Conservation (phyloP, 2,113 vertebrate species). For the Ibidorhyncha struthersii region DNA sequence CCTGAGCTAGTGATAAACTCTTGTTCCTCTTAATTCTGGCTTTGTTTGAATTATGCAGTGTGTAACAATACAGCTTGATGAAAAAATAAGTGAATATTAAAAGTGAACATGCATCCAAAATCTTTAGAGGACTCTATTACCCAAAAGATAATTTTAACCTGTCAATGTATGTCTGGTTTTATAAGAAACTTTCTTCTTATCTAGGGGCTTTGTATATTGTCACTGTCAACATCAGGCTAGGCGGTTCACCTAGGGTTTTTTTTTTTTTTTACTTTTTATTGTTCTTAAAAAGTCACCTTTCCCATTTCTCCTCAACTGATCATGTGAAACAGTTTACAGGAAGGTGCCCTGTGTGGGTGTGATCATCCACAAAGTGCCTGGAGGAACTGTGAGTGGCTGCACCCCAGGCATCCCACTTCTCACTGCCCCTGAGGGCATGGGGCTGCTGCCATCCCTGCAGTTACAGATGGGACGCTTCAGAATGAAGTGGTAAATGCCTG, state of each 20-base stretch:
- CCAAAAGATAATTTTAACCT: neutral
- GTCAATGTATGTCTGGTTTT: neutral
- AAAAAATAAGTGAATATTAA: neutral
- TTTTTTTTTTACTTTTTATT: neutral
- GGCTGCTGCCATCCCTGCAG: neutral
- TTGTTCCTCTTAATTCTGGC: neutral
- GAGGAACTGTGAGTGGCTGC: neutral
- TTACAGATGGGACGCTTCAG: neutral
- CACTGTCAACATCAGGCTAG: neutral
- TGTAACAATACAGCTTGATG: neutral
- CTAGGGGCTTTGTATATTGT: neutral
- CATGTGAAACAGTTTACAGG: neutral
- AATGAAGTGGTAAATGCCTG: neutral
- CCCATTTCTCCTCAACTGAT: neutral
- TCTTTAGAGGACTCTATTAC: neutral
- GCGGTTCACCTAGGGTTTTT: neutral
- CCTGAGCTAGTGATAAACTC: neutral
- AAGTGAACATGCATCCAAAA: neutral
- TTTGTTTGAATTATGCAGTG: neutral
- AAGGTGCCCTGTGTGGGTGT: neutral
- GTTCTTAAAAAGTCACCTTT: neutral
- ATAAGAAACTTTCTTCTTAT: neutral
- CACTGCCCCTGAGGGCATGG: neutral
- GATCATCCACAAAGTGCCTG: neutral
- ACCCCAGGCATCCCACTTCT: accelerated